Base-by-base conservation (phyloP, 2,113 vertebrate species). In the Myanophis thanlyinensis region DNA sequence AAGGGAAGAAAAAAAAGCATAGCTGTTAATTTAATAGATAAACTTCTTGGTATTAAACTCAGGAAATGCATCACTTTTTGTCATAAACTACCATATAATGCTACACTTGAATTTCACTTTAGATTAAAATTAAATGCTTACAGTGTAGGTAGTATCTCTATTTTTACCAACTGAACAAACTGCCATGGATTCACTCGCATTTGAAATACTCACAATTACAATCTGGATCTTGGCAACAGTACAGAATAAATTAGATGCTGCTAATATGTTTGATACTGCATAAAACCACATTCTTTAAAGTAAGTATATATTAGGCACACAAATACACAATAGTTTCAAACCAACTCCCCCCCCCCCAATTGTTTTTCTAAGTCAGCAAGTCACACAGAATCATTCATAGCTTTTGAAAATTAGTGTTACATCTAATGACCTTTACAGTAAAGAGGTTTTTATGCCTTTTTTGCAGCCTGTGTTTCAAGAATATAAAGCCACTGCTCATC, bases 1-100 rank as follows among this genome's bases (percentile, higher is more conserved):
- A 95, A 97, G 97, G 96, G 96, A 96, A 96, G 97, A 95, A 94
- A 59, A 96, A 92, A 96, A 97, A n/a, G n/a, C 53, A 96, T 97
- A 97, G 20, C 0, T 40, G 89, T 93, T 95, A 30, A 94, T 27
- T 92, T 30, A 22, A 86, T 93, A 96, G 53, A 86, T 20, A 86
- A 92, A 56, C 12, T 13, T 67, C 59, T 49, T 49, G n/a, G 49
- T 30, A 51, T 3, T 88, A 93, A 91, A 53, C 12, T 20, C 73
- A 93, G 80, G 94, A 18, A 90, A 92, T 56, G 80, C 11, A 92
- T n/a, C 46, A 73, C 23, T 15, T 54, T 87, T 51, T 87, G 35
- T 52, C 51, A 12, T 2, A 51, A 5, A 51, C n/a, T 73, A 53
- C 44, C 89, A 93, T 94, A 93, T 90, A 73, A 94, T 27, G 30